phyloP scores from a whole-genome alignment of 2,888 invertebrate species.

The Eledone cirrhosa region DNA sequence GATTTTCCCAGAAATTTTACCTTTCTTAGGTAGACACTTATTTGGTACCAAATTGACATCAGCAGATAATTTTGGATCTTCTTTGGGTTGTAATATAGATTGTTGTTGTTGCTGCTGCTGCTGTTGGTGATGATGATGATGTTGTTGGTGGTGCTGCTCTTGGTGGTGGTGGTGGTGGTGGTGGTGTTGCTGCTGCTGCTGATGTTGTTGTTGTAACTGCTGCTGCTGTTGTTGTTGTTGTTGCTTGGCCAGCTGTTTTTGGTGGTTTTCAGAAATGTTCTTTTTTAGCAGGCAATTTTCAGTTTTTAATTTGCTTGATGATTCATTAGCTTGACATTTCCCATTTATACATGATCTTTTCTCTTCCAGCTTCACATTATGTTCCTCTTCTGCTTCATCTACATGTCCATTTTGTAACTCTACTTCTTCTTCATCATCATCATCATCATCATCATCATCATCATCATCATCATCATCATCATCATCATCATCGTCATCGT shows the following conservation, averaged over 20 bases:
- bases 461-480: neutral
- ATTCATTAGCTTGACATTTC: conserved; percentile 6
- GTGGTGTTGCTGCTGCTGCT: neutral
- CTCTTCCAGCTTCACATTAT: neutral
- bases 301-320: neutral
- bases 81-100: conserved; percentile 25
- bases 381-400: neutral
- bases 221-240: conserved; percentile 28
- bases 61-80: conserved; percentile 24
- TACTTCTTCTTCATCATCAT: neutral
- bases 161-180: too few relatives aligned
- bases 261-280: conserved; percentile 25
- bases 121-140: conserved; percentile 32
- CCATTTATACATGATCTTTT: neutral
- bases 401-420: neutral
- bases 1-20: neutral
- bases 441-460: neutral
- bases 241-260: conserved; percentile 31
- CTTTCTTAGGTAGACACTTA: conserved; percentile 18
- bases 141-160: neutral
- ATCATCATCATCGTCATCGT: neutral
- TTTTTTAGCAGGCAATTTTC: neutral
- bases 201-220: conserved; percentile 25
- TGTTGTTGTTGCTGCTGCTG: conserved; percentile 29
- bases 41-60: conserved; percentile 6